Conservation (phyloP, 2,888 invertebrate species). For the Andrena minutula region DNA sequence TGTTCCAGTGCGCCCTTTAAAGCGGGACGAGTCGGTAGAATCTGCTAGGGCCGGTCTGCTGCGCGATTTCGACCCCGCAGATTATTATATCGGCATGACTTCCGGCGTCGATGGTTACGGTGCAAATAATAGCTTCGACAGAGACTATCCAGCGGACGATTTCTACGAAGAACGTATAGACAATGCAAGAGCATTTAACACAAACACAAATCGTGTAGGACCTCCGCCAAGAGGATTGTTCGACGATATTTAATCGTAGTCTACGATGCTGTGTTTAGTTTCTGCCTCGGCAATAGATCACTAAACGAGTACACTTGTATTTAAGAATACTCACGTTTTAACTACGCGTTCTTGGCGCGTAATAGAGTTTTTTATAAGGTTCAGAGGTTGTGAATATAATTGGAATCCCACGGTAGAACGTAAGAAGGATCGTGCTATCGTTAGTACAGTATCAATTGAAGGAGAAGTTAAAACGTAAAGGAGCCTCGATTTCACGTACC, state of each 20-base stretch:
- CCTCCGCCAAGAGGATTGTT: conserved; percentile 92
- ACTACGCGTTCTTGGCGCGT: conserved; percentile 24
- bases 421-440: conserved; percentile 12
- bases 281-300: conserved; percentile 16
- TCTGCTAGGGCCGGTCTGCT: conserved; percentile 92
- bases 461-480: conserved; percentile 10
- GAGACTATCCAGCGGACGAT: conserved; percentile 81
- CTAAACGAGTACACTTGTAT: conserved; percentile 37
- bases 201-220: conserved; percentile 86
- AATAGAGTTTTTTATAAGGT: conserved; percentile 35
- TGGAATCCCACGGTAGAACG: neutral
- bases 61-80: conserved; percentile 90
- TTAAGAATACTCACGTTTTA: conserved; percentile 40
- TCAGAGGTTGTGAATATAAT: conserved; percentile 44
- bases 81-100: conserved; percentile 88
- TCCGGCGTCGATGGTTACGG: conserved; percentile 81
- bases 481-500: neutral
- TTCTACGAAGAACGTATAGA: conserved; percentile 82
- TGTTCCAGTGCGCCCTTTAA: conserved; percentile 85
- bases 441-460: conserved; percentile 9
- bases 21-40: conserved; percentile 88
- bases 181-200: conserved; percentile 83
- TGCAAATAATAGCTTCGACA: conserved; percentile 79
- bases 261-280: conserved; percentile 8
- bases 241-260: conserved; percentile 90